These are phyloP conservation scores for Aromia moschata DNA, from an alignment of 2,888 invertebrate genomes.

Conservation along the genomic window DNA sequence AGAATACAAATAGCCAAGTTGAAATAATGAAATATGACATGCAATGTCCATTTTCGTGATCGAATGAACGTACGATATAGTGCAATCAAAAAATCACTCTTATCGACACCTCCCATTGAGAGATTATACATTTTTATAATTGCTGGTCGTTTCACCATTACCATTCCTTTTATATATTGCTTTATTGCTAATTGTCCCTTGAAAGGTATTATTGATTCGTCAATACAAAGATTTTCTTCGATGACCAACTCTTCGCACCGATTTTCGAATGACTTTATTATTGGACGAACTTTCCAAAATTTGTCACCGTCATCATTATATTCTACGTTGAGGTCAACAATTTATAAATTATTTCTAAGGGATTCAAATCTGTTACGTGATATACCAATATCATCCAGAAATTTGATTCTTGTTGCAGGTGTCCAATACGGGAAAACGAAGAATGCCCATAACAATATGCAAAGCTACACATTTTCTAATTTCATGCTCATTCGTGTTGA, in stretches of 20 bases:
- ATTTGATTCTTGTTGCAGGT: constrained; percentile 35
- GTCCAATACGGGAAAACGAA: constrained; percentile 29
- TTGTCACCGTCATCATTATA: constrained; percentile 29
- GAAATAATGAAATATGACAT: constrained; percentile 6
- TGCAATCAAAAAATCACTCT: constrained; percentile 3
- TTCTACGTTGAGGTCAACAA: constrained; percentile 19
- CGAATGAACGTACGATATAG: constrained; percentile 5
- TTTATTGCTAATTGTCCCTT: constrained; percentile 18
- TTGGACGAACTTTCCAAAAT: constrained; percentile 34
- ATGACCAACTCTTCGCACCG: constrained; percentile 30
- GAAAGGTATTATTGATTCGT: constrained; percentile 11
- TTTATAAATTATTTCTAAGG: constrained; percentile 32
- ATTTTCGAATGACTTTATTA: constrained; percentile 32
- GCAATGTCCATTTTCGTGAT: constrained; percentile 2
- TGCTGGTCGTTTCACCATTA: constrained; percentile 2
- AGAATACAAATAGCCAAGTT: constrained; percentile 1
- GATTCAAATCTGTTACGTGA: constrained; percentile 33
- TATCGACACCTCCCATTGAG: constrained; percentile 6
- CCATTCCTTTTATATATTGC: constrained; percentile 20
- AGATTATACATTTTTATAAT: constrained; percentile 10
- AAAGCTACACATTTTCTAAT: neutral
- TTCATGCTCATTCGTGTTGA: neutral
- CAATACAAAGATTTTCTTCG: neutral
- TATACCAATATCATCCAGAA: constrained; percentile 28
- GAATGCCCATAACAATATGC: neutral